Conservation (phyloP, 2,888 invertebrate species). For the Alloscopus bannaensis region DNA sequence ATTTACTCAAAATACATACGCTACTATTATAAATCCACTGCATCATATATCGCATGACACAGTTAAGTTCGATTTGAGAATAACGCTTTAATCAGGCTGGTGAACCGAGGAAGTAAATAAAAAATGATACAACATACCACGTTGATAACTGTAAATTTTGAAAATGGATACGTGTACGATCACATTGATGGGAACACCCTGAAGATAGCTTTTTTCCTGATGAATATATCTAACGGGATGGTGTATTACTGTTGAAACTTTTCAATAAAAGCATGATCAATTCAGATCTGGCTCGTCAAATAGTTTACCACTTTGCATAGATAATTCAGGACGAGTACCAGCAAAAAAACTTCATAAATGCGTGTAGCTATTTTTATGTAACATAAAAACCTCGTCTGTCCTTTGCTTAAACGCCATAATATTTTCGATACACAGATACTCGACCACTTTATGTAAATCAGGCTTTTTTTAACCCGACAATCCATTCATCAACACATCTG, state of each 20-base stretch:
- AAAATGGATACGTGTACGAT: conserved; percentile 2
- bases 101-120: conserved; percentile 29
- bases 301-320: not conserved
- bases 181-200: not conserved
- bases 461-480: not conserved
- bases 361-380: conserved; percentile 1
- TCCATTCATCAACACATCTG: conserved; percentile 19
- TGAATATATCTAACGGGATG: conserved; percentile 21
- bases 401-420: not conserved
- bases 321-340: too few relatives aligned
- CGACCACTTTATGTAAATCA: conserved; percentile 30
- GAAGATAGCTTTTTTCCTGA: conserved; percentile 1
- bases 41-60: not conserved
- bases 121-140: conserved; percentile 17
- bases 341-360: not conserved
- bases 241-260: conserved; percentile 10
- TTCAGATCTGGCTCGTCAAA: conserved; percentile 11
- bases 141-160: too few relatives aligned
- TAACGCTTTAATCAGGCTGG: conserved; percentile 8
- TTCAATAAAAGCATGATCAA: conserved; percentile 30
- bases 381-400: not conserved
- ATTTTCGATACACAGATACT: not conserved
- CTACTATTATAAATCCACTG: not conserved
- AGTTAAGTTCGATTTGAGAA: conserved; percentile 11
- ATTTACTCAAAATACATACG: not conserved